These are phyloP conservation scores for Porites evermanni DNA, from an alignment of 92 coral and sea anemone species.

Conservation along the genomic window DNA sequence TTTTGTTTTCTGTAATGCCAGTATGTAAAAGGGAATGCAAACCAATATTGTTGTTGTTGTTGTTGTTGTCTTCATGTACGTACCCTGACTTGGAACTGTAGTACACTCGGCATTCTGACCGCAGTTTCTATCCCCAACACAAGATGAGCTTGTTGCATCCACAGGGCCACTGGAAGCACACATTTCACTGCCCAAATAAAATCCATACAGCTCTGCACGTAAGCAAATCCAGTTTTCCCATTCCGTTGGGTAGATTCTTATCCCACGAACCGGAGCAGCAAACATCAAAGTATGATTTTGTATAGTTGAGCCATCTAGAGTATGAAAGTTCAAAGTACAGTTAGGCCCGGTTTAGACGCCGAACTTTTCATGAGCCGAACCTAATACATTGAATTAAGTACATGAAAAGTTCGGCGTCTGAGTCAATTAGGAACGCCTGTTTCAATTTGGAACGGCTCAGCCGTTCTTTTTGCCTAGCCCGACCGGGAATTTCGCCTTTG, in stretches of 20 bases:
- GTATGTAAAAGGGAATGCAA: no score
- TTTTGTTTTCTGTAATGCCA: no score
- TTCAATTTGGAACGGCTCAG: no score
- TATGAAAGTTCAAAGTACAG: neutral
- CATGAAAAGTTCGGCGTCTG: no score
- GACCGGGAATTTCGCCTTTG: no score
- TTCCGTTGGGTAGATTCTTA: conserved; percentile 70
- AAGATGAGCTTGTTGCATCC: conserved; percentile 45
- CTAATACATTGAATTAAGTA: no score
- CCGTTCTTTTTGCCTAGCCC: no score
- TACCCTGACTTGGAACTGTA: conserved; percentile 62
- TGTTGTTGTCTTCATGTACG: no score
- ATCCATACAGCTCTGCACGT: conserved; percentile 88
- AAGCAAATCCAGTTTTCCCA: conserved; percentile 89
- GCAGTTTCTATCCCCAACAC: conserved; percentile 87
- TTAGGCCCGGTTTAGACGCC: no score
- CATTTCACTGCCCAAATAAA: conserved; percentile 73
- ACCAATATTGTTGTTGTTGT: no score
- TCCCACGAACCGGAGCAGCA: conserved; percentile 81
- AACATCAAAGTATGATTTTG: conserved; percentile 60
- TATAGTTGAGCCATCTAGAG: conserved; percentile 80
- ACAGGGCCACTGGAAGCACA: conserved; percentile 78
- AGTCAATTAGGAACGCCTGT: no score
- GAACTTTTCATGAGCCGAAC: no score
- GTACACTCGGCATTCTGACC: conserved; percentile 85